Evolutionary conservation across 2,888 invertebrate genomes (phyloP).

Genomic region (Ornithoptera priamus): DNA sequence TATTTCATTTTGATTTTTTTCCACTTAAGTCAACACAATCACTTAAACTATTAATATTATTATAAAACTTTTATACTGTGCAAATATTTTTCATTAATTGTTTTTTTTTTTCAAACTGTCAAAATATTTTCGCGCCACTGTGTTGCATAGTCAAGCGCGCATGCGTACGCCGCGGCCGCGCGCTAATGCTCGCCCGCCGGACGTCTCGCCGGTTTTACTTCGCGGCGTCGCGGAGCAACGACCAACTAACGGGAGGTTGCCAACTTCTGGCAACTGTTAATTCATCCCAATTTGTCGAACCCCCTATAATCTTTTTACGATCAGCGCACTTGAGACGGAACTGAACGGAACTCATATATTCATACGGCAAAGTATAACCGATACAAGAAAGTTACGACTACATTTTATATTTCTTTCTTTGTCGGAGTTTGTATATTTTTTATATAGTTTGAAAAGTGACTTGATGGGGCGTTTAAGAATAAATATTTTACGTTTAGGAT

Average conservation of each 20-base stretch:
- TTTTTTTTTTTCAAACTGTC: conserved; percentile 7
- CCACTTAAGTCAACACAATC: conserved; percentile 35
- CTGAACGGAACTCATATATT: no score
- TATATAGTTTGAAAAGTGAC: no score
- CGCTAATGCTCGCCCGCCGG: conserved; percentile 60
- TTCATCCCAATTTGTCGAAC: conserved; percentile 14
- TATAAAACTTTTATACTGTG: conserved; percentile 25
- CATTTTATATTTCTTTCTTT: no score
- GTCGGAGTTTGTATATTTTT: no score
- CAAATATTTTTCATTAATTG: conserved; percentile 20
- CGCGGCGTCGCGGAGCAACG: conserved; percentile 54
- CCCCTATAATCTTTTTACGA: neutral
- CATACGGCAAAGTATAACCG: no score
- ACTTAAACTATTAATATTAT: conserved; percentile 38
- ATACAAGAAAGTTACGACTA: no score
- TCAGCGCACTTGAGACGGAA: no score
- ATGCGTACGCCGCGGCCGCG: conserved; percentile 60
- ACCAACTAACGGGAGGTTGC: conserved; percentile 34
- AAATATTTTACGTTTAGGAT: no score
- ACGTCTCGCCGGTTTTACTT: conserved; percentile 64
- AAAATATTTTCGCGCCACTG: conserved; percentile 47
- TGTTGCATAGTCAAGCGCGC: conserved; percentile 50
- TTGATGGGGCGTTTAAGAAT: no score
- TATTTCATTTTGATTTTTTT: conserved; percentile 58
- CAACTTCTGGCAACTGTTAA: conserved; percentile 23